A percentile compares a stretch with the other conserved stretches of the same genome.
phyloP scores from a whole-genome alignment of 2,888 invertebrate species.

The Cantharis rufa region DNA sequence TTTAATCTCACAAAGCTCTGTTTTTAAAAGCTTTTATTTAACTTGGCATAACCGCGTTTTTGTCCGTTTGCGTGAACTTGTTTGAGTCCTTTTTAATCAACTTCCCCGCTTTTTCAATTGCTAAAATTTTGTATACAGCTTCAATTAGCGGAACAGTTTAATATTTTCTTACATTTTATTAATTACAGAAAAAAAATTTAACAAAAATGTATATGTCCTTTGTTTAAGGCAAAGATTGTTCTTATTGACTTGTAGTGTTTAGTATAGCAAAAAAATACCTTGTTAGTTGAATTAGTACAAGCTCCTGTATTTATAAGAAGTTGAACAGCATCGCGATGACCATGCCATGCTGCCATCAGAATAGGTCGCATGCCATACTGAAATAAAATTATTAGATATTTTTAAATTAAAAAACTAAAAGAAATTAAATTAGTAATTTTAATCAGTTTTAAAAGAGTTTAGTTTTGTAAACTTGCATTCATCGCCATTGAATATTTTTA shows the following conservation, averaged over 20 bases:
- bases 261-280: conserved; percentile 57
- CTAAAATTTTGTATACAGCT: no score
- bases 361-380: conserved; percentile 76
- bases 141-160: no score
- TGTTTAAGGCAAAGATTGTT: background rate
- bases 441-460: background rate
- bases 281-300: conserved; percentile 70
- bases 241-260: background rate
- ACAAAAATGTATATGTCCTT: no score
- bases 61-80: no score
- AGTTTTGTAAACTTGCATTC: no score
- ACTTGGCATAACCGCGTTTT: no score
- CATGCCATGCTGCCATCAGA: conserved; percentile 76
- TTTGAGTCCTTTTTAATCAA: no score
- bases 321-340: conserved; percentile 71
- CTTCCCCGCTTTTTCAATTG: no score
- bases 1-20: background rate
- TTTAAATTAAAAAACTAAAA: background rate
- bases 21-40: background rate
- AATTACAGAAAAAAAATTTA: background rate
- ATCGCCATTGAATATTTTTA: no score
- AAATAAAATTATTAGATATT: background rate
- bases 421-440: background rate
- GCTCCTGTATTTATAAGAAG: conserved; percentile 71
- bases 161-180: no score